Conservation (phyloP, 2,113 vertebrate genomes). For the Vidua chalybeata region DNA sequence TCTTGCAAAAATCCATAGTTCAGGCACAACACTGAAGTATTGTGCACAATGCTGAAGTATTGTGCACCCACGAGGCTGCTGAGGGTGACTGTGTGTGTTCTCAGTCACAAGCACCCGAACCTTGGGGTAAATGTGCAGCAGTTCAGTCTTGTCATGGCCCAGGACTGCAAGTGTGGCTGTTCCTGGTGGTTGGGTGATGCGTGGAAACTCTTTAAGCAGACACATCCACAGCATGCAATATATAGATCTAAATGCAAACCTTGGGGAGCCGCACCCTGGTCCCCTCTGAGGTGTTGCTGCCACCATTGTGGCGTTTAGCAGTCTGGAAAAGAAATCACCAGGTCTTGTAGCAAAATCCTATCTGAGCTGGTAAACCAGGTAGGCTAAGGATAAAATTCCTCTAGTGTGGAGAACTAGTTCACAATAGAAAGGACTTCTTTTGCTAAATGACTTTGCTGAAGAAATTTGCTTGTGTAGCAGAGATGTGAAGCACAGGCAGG, state of each 20-base stretch:
- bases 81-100: not conserved
- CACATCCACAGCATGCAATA: not conserved
- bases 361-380: not conserved
- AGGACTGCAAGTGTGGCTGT: not conserved
- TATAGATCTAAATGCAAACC: not conserved
- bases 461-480: not conserved
- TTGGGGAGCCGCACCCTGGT: not conserved
- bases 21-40: not conserved
- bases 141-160: not conserved
- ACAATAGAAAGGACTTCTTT: not conserved
- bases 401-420: not conserved
- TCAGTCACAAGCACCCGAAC: not conserved
- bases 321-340: not conserved
- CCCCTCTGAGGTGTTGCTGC: not conserved
- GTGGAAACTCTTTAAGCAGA: not conserved
- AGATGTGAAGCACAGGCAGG: not conserved
- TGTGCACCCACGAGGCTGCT: not conserved
- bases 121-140: not conserved
- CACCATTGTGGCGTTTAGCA: not conserved
- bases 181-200: not conserved
- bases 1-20: not conserved
- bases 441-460: not conserved
- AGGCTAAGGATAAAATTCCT: not conserved
- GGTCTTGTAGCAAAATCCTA: not conserved
- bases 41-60: not conserved